A percentile compares a stretch with the other conserved stretches of the same genome.
These are phyloP conservation scores for Burhinus oedicnemus DNA, from an alignment of 2,113 vertebrate species.

Conservation along the genomic window DNA sequence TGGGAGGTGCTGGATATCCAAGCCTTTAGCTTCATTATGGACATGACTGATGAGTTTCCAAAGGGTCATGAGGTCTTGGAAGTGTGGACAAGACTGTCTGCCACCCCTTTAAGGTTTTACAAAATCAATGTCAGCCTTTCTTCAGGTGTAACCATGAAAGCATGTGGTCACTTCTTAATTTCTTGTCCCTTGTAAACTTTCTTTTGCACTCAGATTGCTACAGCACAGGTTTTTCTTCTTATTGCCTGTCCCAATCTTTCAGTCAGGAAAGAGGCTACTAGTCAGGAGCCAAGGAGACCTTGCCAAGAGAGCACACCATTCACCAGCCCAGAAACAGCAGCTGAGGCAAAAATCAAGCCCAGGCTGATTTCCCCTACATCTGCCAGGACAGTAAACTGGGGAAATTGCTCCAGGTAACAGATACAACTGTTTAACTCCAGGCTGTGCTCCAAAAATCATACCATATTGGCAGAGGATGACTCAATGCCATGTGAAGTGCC, in stretches of 20 bases:
- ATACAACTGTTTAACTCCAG: neutral
- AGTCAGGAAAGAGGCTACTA: neutral
- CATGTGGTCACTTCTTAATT: neutral
- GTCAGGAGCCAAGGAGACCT: rapidly evolving
- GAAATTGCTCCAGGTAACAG: neutral
- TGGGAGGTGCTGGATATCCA: neutral
- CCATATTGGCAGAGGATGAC: neutral
- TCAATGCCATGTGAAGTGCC: neutral
- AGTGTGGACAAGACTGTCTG: neutral
- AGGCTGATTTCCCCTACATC: neutral
- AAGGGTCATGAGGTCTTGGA: neutral
- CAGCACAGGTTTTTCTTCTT: neutral
- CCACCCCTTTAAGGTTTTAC: neutral
- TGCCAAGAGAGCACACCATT: neutral
- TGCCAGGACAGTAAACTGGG: neutral
- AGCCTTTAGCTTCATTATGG: neutral
- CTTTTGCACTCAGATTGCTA: neutral
- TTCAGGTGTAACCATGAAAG: neutral
- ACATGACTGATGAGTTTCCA: neutral
- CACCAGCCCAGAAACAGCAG: neutral
- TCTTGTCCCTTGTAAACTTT: neutral
- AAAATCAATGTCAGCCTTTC: neutral
- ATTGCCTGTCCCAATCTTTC: neutral
- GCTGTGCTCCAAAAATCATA: neutral
- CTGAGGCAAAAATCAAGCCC: neutral